phyloP scores from a whole-genome alignment of 2,888 invertebrate genomes.

The Chamaedrilus cognettii region DNA sequence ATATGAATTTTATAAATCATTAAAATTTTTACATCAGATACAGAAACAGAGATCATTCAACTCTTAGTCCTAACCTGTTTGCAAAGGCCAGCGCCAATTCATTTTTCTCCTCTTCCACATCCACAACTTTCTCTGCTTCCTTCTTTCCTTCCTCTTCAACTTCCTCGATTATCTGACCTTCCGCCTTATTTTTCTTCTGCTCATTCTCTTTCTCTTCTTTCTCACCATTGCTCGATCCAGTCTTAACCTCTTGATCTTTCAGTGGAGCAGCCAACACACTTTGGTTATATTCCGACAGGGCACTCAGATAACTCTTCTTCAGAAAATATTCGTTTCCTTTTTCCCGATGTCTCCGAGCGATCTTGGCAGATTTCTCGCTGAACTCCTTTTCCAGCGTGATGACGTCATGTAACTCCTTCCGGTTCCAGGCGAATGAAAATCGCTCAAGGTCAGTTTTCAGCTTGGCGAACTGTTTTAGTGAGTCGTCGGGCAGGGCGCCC shows the following conservation, averaged over 20 bases:
- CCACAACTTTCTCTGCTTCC: not conserved
- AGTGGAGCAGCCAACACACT: constrained; percentile 29
- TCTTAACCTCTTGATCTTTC: not conserved
- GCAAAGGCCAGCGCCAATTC: constrained; percentile 35
- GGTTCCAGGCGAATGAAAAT: constrained; percentile 23
- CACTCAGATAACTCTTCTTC: constrained; percentile 34
- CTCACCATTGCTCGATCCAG: not conserved
- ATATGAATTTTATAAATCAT: too few relatives aligned
- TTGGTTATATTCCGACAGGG: constrained; percentile 30
- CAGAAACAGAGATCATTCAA: too few relatives aligned
- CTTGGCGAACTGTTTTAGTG: constrained; percentile 22
- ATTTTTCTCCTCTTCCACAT: constrained; percentile 9
- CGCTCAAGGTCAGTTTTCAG: constrained; percentile 22
- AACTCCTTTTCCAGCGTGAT: constrained; percentile 29
- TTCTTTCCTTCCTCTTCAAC: not conserved
- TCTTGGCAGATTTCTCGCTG: constrained; percentile 23
- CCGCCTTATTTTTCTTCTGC: constrained; percentile 3
- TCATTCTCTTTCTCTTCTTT: not conserved
- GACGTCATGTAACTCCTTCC: constrained; percentile 25
- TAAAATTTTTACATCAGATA: too few relatives aligned
- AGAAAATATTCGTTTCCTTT: constrained; percentile 37
- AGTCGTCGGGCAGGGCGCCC: constrained; percentile 20
- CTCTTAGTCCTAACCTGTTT: constrained; percentile 36
- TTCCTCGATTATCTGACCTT: not conserved
- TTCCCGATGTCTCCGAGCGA: constrained; percentile 28